Conservation (phyloP, 2,113 vertebrate species). For the Dicentrarchus labrax region DNA sequence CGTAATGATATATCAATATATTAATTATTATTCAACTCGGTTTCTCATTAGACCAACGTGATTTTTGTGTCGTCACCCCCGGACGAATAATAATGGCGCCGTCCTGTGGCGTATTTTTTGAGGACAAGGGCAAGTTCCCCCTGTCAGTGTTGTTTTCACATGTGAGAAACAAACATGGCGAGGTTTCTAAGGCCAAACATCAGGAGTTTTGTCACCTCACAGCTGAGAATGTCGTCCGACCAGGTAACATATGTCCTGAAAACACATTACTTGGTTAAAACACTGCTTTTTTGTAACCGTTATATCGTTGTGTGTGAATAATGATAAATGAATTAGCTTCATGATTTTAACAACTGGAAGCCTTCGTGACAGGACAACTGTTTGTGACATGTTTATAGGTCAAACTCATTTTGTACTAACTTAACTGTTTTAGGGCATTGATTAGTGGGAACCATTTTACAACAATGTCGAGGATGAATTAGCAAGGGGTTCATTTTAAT, state of each 20-base stretch:
- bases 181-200: slow-evolving; percentile 77
- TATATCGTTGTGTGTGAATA: not conserved
- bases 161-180: slow-evolving; percentile 64
- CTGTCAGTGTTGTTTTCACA: slow-evolving; percentile 21
- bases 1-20: not conserved
- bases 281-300: not conserved
- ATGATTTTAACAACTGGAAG: not conserved
- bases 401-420: not conserved
- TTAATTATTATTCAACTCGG: not conserved
- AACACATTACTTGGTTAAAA: not conserved
- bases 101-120: slow-evolving; percentile 56
- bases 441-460: too few species aligned
- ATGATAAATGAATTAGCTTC: not conserved
- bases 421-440: not conserved
- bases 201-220: slow-evolving; percentile 71
- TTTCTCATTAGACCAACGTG: not conserved
- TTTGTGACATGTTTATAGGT: not conserved
- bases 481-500: not conserved
- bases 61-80: slow-evolving; percentile 6
- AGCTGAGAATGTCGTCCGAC: slow-evolving; percentile 83
- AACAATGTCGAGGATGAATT: not conserved
- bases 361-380: not conserved
- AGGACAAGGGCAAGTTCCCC: slow-evolving; percentile 64
- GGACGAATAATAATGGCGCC: slow-evolving; percentile 53
- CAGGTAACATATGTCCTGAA: slow-evolving; percentile 73